Conservation (phyloP, 2,797 vertebrate genomes). For the Bucorvus abyssinicus region DNA sequence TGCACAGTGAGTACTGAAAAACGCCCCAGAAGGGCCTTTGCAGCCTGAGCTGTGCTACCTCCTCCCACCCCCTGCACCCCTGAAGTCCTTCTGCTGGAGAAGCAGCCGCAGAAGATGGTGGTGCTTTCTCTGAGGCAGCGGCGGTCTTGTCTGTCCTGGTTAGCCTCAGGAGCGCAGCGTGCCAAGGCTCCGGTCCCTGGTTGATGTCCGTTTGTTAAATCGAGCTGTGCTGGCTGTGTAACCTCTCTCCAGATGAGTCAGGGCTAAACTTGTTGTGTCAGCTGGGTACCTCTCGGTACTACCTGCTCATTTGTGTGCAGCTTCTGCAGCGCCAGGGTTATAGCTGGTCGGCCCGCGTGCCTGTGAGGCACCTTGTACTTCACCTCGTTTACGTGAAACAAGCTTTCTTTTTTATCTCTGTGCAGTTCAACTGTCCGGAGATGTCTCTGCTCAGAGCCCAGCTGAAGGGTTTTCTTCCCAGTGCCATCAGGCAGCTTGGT, state of each 20-base stretch:
- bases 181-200: neutral
- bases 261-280: conserved; percentile 18
- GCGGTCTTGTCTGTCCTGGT: neutral
- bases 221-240: neutral
- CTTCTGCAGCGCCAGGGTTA: neutral
- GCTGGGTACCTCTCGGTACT: neutral
- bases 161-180: accelerated
- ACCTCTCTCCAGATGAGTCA: conserved; percentile 28
- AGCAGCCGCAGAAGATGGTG: neutral
- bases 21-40: neutral
- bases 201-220: neutral
- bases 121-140: neutral
- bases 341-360: neutral
- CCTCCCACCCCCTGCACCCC: accelerated
- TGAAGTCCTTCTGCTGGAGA: neutral
- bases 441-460: neutral
- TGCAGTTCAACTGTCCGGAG: neutral
- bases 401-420: neutral
- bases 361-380: neutral
- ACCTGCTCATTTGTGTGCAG: conserved; percentile 47
- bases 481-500: neutral
- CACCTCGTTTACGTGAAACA: neutral
- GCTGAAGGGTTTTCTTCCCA: neutral
- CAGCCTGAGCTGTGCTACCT: neutral
- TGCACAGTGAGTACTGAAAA: neutral